phyloP scores from a whole-genome alignment of 2,888 invertebrate genomes.

The Chloromyia formosa region DNA sequence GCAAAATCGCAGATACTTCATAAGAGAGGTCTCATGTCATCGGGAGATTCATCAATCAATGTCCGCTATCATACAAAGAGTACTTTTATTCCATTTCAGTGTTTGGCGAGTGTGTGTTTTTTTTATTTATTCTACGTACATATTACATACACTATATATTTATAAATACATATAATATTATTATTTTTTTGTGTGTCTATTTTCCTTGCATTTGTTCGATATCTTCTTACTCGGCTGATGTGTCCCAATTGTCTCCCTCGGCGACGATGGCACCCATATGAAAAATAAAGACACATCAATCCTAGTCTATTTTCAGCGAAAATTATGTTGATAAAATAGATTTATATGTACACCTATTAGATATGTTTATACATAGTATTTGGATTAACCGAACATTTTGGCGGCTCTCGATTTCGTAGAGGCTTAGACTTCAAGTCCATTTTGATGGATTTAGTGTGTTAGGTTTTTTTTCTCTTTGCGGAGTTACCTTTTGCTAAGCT shows the following conservation, averaged over 20 bases:
- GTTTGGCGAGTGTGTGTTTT: background rate
- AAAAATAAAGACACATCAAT: slow-evolving; percentile 10
- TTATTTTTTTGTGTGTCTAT: background rate
- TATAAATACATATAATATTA: too few relatives aligned
- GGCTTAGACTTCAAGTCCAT: background rate
- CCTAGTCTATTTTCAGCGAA: slow-evolving; percentile 21
- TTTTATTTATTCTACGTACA: slow-evolving; percentile 1
- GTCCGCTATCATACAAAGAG: slow-evolving; percentile 33
- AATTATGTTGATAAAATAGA: slow-evolving; percentile 36
- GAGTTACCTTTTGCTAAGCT: background rate
- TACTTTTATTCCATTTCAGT: background rate
- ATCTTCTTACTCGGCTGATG: background rate
- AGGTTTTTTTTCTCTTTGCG: too few relatives aligned
- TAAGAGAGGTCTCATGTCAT: slow-evolving; percentile 25
- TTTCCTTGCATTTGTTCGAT: background rate
- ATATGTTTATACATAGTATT: background rate
- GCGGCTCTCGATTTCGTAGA: background rate
- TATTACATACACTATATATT: background rate
- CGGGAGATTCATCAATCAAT: slow-evolving; percentile 36
- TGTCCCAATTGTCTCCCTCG: too few relatives aligned
- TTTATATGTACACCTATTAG: too few relatives aligned
- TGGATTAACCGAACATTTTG: slow-evolving; percentile 30
- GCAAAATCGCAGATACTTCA: background rate
- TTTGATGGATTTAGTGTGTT: slow-evolving; percentile 16
- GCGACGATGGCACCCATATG: background rate